Evolutionary conservation across 2,888 invertebrate species (phyloP).

Genomic region (Phyllotreta cruciferae): DNA sequence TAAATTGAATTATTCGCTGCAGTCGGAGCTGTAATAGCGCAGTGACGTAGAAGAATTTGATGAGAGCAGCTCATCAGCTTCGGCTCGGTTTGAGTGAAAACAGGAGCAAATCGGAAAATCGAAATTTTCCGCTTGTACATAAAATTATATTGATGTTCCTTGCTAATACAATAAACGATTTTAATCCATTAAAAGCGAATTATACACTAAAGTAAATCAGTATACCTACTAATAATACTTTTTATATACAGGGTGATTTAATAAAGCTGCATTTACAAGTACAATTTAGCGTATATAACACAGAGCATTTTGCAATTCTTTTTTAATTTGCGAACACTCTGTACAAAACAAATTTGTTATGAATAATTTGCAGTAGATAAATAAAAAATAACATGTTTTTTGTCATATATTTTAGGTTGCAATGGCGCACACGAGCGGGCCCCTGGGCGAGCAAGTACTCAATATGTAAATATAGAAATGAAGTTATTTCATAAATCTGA

Average conservation of each 20-base stretch:
- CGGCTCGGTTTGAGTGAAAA: background rate
- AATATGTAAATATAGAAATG: slow-evolving; percentile 36
- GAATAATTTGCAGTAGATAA: background rate
- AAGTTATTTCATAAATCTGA: slow-evolving; percentile 37
- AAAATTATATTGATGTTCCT: no score
- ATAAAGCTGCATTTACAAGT: no score
- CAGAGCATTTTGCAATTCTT: no score
- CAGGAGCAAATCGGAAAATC: background rate
- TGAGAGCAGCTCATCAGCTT: slow-evolving; percentile 5
- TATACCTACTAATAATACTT: no score
- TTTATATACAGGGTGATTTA: no score
- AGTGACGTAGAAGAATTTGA: slow-evolving; percentile 17
- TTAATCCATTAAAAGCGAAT: no score
- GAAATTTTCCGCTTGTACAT: background rate
- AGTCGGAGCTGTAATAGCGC: slow-evolving; percentile 13
- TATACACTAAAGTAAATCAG: no score
- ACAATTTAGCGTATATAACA: no score
- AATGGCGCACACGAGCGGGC: background rate
- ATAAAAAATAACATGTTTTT: slow-evolving; percentile 1
- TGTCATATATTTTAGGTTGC: background rate
- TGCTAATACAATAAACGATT: no score
- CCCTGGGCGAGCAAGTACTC: slow-evolving; percentile 24
- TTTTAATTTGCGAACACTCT: no score
- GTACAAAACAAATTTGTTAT: no score
- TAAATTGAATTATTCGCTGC: slow-evolving; percentile 31